These are phyloP conservation scores for Stigmatopora nigra DNA, from an alignment of 2,113 vertebrate species.

Conservation along the genomic window DNA sequence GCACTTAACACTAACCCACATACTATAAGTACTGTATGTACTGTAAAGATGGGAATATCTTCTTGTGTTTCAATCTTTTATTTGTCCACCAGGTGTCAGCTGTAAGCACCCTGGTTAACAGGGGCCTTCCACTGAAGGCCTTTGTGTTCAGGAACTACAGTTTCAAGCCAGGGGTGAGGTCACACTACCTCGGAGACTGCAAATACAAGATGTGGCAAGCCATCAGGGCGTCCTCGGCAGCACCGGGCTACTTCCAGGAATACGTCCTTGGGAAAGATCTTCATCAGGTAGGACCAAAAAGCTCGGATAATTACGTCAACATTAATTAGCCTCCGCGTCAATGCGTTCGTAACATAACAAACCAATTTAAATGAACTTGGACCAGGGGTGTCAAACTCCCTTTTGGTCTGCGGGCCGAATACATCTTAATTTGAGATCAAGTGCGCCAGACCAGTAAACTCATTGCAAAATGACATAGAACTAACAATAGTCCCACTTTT, in stretches of 20 bases:
- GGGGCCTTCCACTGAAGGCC: constrained; percentile 87
- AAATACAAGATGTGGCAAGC: constrained; percentile 94
- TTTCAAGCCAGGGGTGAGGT: constrained; percentile 83
- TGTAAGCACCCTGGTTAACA: constrained; percentile 90
- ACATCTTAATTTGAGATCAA: too few species aligned
- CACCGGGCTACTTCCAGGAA: constrained; percentile 96
- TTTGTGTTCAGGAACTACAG: constrained; percentile 94
- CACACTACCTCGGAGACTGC: constrained; percentile 91
- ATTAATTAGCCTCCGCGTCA: too few species aligned
- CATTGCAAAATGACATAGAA: too few species aligned
- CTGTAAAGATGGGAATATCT: not conserved
- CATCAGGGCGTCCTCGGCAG: constrained; percentile 91
- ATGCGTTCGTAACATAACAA: too few species aligned
- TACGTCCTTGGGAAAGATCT: constrained; percentile 85
- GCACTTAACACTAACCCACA: too few species aligned
- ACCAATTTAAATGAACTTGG: too few species aligned
- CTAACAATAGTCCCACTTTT: too few species aligned
- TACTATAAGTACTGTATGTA: too few species aligned
- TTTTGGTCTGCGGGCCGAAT: too few species aligned
- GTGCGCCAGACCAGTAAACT: too few species aligned
- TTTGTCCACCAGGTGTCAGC: constrained; percentile 80
- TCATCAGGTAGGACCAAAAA: constrained; percentile 77
- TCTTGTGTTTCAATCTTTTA: not conserved
- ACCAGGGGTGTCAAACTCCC: too few species aligned
- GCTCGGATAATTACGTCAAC: not conserved